Evolutionary conservation across 2,888 invertebrate genomes (phyloP).

Genomic region (Ditula angustiorana): DNA sequence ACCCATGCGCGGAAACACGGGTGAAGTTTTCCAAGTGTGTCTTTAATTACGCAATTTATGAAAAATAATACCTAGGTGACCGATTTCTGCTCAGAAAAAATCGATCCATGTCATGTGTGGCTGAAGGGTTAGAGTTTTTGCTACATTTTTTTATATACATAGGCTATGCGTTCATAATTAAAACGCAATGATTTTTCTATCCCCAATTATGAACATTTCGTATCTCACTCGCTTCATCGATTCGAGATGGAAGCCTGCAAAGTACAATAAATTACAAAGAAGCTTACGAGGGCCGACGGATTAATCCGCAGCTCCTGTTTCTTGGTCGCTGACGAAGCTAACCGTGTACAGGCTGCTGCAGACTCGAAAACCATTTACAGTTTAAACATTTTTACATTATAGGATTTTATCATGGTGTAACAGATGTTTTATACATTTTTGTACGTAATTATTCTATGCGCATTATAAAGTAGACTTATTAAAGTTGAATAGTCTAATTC

Average conservation of each 20-base stretch:
- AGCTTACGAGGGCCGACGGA: conserved; percentile 73
- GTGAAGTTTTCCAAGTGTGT: too few species aligned
- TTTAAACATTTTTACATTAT: conserved; percentile 11
- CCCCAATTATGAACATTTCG: background rate
- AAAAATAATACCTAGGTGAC: too few species aligned
- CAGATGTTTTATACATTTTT: background rate
- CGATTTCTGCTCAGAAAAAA: too few species aligned
- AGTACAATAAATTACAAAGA: conserved; percentile 46
- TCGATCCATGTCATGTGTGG: too few species aligned
- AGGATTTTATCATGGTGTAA: conserved; percentile 6
- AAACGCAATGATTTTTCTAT: background rate
- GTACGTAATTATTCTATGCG: conserved; percentile 28
- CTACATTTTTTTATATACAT: too few species aligned
- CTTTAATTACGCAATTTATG: too few species aligned
- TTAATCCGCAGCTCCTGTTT: conserved; percentile 79
- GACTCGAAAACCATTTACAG: conserved; percentile 37
- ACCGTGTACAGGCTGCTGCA: conserved; percentile 78
- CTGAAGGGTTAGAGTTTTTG: too few species aligned
- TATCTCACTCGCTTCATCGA: conserved; percentile 22
- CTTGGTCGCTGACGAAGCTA: conserved; percentile 77
- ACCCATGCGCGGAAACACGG: too few species aligned
- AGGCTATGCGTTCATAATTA: too few species aligned
- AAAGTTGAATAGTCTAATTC: conserved; percentile 58
- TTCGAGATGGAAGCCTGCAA: conserved; percentile 24
- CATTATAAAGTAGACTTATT: conserved; percentile 37